Percentiles rank a stretch among this genome's conserved stretches.
Conservation (phyloP, 2,113 vertebrate species). For the Genyomyrus donnyi region DNA sequence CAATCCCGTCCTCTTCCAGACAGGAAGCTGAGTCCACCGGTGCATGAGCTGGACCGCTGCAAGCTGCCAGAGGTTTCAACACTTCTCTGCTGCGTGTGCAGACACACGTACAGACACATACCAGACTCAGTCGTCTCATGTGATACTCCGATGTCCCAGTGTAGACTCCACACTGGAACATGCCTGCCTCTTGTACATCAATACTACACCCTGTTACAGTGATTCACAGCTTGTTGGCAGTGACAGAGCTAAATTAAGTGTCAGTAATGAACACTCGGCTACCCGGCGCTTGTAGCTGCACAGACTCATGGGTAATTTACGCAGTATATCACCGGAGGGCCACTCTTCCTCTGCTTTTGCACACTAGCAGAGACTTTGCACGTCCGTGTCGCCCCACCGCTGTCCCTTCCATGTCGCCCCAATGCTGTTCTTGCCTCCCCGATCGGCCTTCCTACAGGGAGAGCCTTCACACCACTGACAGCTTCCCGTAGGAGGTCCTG, state of each 20-base stretch:
- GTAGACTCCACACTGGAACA: not conserved
- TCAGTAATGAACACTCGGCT: not conserved
- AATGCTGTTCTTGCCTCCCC: not conserved
- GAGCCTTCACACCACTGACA: not conserved
- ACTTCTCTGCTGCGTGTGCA: not conserved
- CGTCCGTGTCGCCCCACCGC: no score
- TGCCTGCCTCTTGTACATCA: not conserved
- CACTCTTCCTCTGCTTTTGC: not conserved
- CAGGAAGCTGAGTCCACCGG: conserved; percentile 20
- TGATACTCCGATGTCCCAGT: not conserved
- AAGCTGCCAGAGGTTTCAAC: conserved; percentile 20
- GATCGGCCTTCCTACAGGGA: not conserved
- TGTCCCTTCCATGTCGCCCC: not conserved
- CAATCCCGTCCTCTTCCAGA: conserved; percentile 13
- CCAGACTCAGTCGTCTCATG: not conserved
- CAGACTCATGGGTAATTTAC: conserved; percentile 3
- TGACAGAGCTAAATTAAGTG: not conserved
- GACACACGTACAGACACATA: conserved; percentile 17
- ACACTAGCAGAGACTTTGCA: not conserved
- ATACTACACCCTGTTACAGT: not conserved
- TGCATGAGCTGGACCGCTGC: not conserved
- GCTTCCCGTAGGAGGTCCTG: conserved; percentile 18
- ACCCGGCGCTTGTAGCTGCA: not conserved
- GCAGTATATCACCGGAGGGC: not conserved
- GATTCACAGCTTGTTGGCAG: conserved; percentile 26